These are phyloP conservation scores for Macrosiphum euphorbiae DNA, from an alignment of 2,888 invertebrate genomes.

Conservation along the genomic window DNA sequence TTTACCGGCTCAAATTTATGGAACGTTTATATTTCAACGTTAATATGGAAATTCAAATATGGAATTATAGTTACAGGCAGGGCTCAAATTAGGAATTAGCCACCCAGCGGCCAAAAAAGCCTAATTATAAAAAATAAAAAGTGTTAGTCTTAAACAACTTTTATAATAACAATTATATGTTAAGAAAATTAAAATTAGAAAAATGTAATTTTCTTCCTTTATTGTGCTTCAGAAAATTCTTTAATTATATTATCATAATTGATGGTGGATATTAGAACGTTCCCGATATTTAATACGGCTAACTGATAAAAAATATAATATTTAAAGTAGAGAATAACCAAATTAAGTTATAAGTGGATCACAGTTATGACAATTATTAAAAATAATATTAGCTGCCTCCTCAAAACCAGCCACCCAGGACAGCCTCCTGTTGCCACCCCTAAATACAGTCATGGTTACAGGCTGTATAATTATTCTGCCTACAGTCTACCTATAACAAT, in stretches of 20 bases:
- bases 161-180: not conserved
- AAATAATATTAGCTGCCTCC: not conserved
- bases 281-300: not conserved
- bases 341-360: not conserved
- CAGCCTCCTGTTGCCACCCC: not conserved
- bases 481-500: not conserved
- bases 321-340: not conserved
- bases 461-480: not conserved
- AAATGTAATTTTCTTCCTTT: not conserved
- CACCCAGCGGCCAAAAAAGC: not conserved
- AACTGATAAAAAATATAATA: not conserved
- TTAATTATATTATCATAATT: not conserved
- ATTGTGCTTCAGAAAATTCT: not conserved
- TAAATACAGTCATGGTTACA: not conserved
- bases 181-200: not conserved
- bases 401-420: not conserved
- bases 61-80: not conserved
- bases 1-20: not conserved
- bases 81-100: not conserved
- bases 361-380: not conserved
- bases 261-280: not conserved
- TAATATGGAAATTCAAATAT: not conserved
- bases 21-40: not conserved
- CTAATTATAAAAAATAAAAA: not conserved
- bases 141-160: not conserved